A percentile compares a stretch with the other conserved stretches of the same genome.
Evolutionary conservation across 2,113 vertebrate genomes (phyloP).

Genomic region (Merops nubicus): DNA sequence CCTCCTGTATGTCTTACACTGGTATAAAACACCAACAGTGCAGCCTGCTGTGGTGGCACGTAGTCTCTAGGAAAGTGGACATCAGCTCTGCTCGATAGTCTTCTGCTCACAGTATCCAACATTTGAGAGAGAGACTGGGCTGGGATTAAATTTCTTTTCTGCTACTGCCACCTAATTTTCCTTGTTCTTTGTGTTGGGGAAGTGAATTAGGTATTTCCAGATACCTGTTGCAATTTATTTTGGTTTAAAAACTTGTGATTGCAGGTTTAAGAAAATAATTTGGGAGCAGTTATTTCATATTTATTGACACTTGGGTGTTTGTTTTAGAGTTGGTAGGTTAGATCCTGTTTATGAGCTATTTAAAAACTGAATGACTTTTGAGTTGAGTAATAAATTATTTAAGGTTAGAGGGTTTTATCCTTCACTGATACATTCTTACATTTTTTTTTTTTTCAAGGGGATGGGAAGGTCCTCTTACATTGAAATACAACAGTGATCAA

Average conservation of each 20-base stretch:
- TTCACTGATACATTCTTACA: background rate
- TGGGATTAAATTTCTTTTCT: background rate
- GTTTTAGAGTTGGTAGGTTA: background rate
- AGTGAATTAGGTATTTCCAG: background rate
- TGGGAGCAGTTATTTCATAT: background rate
- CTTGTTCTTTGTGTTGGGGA: background rate
- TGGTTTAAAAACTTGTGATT: background rate
- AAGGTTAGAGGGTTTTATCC: background rate
- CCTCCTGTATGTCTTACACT: background rate
- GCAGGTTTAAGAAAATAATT: background rate
- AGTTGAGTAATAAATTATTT: background rate
- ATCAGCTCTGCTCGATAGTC: background rate
- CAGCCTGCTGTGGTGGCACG: background rate
- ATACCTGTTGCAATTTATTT: background rate
- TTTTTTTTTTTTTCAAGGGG: background rate
- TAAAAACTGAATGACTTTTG: background rate
- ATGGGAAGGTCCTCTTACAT: rapidly evolving
- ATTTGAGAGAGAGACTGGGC: background rate
- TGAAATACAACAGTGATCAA: background rate
- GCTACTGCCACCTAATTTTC: background rate
- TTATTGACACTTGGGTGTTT: background rate
- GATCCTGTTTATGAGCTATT: background rate
- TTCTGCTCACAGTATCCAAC: background rate
- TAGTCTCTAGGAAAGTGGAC: background rate
- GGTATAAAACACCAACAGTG: background rate